Evolutionary conservation across 2,113 vertebrate genomes (phyloP).

Genomic region (Toxotes chatareus): DNA sequence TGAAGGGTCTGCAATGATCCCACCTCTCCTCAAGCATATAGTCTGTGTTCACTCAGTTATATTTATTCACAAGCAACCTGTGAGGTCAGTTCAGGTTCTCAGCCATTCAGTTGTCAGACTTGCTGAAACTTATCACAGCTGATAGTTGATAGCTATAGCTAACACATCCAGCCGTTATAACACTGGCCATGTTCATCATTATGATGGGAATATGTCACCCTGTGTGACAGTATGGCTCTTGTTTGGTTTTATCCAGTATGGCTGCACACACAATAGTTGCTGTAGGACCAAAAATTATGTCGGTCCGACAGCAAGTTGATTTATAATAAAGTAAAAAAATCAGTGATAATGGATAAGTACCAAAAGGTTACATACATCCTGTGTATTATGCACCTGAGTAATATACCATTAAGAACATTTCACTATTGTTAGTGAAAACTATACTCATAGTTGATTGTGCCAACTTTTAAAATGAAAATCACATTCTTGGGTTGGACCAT

Average conservation of each 20-base stretch:
- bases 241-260: too few relatives aligned
- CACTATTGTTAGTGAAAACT: conserved; percentile 9
- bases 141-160: neutral
- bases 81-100: neutral
- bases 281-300: too few relatives aligned
- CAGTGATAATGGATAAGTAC: neutral
- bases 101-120: neutral
- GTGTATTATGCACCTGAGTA: neutral
- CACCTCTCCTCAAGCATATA: neutral
- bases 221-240: neutral
- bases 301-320: too few relatives aligned
- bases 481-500: conserved; percentile 48
- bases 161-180: neutral
- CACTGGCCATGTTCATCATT: neutral
- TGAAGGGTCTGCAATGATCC: neutral
- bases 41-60: neutral
- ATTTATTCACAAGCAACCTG: neutral
- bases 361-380: neutral
- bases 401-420: neutral
- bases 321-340: neutral
- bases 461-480: conserved; percentile 44
- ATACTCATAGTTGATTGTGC: conserved; percentile 5
- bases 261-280: too few relatives aligned
- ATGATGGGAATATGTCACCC: neutral
- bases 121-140: neutral